A percentile compares a stretch with the other conserved stretches of the same genome.
Conservation (phyloP, 1,140 invertebrate species). For the Ostrea edulis region DNA sequence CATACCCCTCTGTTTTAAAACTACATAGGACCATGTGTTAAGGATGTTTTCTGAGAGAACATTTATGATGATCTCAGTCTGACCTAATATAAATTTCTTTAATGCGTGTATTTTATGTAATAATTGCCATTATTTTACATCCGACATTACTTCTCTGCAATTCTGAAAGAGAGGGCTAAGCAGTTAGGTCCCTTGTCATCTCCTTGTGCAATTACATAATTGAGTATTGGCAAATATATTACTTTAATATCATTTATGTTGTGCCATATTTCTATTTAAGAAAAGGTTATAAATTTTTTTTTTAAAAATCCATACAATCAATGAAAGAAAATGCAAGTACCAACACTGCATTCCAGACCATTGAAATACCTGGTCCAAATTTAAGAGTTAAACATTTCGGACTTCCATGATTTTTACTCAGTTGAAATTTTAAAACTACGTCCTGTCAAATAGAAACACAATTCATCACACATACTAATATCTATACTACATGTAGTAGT, state of each 20-base stretch:
- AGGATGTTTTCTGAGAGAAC: not conserved
- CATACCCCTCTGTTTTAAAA: not conserved
- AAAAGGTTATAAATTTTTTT: not conserved
- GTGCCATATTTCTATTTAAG: not conserved
- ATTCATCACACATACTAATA: too few species aligned
- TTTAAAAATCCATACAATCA: too few species aligned
- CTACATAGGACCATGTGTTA: not conserved
- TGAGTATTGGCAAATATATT: constrained; percentile 17
- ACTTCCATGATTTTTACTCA: too few species aligned
- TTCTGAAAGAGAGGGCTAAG: not conserved
- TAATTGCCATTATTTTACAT: not conserved
- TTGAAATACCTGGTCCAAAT: too few species aligned
- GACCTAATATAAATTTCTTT: not conserved
- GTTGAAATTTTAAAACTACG: too few species aligned
- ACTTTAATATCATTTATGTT: not conserved
- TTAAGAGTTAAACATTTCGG: too few species aligned
- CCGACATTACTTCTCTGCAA: not conserved
- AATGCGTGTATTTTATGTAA: constrained; percentile 8
- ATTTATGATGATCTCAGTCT: constrained; percentile 3
- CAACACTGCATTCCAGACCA: not conserved
- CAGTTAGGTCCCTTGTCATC: not conserved
- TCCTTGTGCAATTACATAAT: not conserved
- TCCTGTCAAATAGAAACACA: too few species aligned
- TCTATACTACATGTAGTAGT: too few species aligned
- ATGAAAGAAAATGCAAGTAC: not conserved